Evolutionary conservation across 2,113 vertebrate genomes (phyloP).

Genomic region (Nematolebias whitei): DNA sequence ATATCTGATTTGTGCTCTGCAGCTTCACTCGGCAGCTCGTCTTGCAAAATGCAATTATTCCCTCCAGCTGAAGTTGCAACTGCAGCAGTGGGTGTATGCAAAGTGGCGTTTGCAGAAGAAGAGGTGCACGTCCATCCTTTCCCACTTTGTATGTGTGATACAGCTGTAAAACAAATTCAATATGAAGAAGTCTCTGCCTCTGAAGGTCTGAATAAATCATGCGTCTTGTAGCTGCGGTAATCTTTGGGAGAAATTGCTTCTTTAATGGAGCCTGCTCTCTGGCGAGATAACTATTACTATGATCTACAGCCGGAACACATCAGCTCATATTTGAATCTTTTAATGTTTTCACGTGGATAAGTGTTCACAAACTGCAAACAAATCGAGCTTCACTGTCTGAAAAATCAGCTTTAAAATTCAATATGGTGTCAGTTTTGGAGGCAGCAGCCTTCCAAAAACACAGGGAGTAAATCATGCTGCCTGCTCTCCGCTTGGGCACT

Average conservation of each 20-base stretch:
- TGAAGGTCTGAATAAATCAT: slow-evolving; percentile 41
- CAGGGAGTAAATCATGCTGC: slow-evolving; percentile 33
- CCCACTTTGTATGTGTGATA: slow-evolving; percentile 41
- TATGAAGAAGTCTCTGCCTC: slow-evolving; percentile 21
- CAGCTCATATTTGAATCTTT: slow-evolving; percentile 21
- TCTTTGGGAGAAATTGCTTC: slow-evolving; percentile 50
- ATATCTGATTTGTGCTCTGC: slow-evolving; percentile 8
- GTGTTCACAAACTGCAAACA: slow-evolving; percentile 18
- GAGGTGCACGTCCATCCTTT: slow-evolving; percentile 33
- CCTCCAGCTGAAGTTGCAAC: slow-evolving; percentile 45
- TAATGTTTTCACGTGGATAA: slow-evolving; percentile 28
- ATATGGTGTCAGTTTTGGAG: slow-evolving; percentile 16
- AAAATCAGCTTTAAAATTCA: slow-evolving; percentile 16
- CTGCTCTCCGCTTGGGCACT: slow-evolving; percentile 1
- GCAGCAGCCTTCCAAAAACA: background rate
- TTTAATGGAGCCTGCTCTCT: slow-evolving; percentile 47
- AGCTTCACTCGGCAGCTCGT: slow-evolving; percentile 30
- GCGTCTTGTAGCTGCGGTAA: slow-evolving; percentile 29
- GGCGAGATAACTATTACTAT: slow-evolving; percentile 37
- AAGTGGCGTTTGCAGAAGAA: slow-evolving; percentile 32
- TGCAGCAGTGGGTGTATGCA: slow-evolving; percentile 41
- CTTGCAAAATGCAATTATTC: slow-evolving; percentile 31
- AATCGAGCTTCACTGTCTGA: background rate
- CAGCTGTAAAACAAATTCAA: slow-evolving; percentile 60
- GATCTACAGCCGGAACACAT: slow-evolving; percentile 48